These are phyloP conservation scores for Dilophus febrilis DNA, from an alignment of 2,888 invertebrate species.

Conservation along the genomic window DNA sequence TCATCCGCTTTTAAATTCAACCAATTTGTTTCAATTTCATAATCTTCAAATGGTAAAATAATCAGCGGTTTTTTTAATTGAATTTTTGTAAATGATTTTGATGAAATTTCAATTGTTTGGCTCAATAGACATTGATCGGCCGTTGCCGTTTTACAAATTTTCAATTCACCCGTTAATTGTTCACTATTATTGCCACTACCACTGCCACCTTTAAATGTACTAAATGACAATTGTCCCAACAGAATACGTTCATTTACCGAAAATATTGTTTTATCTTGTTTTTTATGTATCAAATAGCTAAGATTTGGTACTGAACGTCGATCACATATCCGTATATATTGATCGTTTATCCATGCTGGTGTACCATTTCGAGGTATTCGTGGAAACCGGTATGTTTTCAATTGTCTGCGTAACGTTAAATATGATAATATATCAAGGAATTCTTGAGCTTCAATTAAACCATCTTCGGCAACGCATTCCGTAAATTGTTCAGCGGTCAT, in stretches of 20 bases:
- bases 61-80: conserved; percentile 3
- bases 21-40: conserved; percentile 5
- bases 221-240: conserved; percentile 2
- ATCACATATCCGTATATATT: conserved; percentile 1
- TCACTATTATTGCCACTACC: no score
- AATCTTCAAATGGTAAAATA: conserved; percentile 3
- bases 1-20: neutral
- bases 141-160: neutral
- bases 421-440: conserved; percentile 3
- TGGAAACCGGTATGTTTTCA: conserved; percentile 1
- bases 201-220: neutral
- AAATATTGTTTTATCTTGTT: conserved; percentile 2
- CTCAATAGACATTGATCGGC: neutral
- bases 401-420: conserved; percentile 1
- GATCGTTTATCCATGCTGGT: conserved; percentile 3
- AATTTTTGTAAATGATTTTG: conserved; percentile 1
- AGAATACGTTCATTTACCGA: conserved; percentile 6
- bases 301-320: conserved; percentile 4
- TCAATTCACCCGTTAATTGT: neutral
- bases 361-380: conserved; percentile 1
- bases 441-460: neutral
- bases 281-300: neutral
- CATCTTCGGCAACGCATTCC: conserved; percentile 1
- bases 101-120: conserved; percentile 3
- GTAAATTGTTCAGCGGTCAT: conserved; percentile 4